phyloP scores from a whole-genome alignment of 2,888 invertebrate species.

The Drosophila putrida region DNA sequence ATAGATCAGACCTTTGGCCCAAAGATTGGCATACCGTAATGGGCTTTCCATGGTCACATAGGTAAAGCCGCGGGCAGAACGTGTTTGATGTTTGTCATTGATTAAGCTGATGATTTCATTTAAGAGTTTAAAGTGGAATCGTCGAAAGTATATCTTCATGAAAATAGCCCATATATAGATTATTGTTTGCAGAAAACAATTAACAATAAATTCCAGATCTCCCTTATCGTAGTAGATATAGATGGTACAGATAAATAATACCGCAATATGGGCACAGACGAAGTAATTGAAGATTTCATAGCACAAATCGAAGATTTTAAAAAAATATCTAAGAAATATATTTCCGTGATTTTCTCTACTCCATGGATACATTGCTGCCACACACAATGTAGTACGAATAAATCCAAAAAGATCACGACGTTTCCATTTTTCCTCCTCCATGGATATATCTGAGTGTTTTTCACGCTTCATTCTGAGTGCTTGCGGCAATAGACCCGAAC shows the following conservation, averaged over 20 bases:
- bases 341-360: slow-evolving; percentile 20
- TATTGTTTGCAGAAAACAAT: slow-evolving; percentile 66
- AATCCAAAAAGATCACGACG: slow-evolving; percentile 68
- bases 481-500: slow-evolving; percentile 5
- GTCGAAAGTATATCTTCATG: slow-evolving; percentile 71
- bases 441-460: slow-evolving; percentile 8
- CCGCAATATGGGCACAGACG: slow-evolving; percentile 57
- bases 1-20: slow-evolving; percentile 58
- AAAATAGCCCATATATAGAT: slow-evolving; percentile 67
- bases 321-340: background rate
- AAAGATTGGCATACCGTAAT: slow-evolving; percentile 50
- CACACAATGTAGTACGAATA: slow-evolving; percentile 58
- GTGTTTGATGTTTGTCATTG: slow-evolving; percentile 57
- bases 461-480: slow-evolving; percentile 22
- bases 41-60: slow-evolving; percentile 70
- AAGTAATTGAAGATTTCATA: slow-evolving; percentile 67
- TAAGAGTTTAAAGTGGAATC: slow-evolving; percentile 40
- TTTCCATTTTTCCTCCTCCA: slow-evolving; percentile 7
- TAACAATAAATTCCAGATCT: slow-evolving; percentile 65
- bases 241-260: slow-evolving; percentile 67
- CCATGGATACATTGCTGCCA: slow-evolving; percentile 63
- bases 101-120: slow-evolving; percentile 53
- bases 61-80: slow-evolving; percentile 72
- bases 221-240: slow-evolving; percentile 54
- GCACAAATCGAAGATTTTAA: slow-evolving; percentile 25